These are phyloP conservation scores for Salvelinus sp. DNA, from an alignment of 2,113 vertebrate species.

Conservation along the genomic window DNA sequence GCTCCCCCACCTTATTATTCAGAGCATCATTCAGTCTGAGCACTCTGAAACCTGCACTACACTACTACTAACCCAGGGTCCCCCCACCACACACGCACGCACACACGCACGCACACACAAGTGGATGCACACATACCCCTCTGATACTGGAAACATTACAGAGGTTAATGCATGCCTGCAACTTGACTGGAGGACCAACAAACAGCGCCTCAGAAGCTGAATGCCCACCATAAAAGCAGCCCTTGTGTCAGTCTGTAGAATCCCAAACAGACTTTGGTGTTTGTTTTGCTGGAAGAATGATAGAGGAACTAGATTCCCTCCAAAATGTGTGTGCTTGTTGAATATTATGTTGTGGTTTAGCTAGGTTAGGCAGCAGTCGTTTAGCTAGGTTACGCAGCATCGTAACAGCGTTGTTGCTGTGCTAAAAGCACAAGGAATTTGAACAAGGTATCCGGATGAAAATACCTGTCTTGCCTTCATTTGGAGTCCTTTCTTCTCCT, in stretches of 20 bases:
- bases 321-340: not conserved
- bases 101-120: not conserved
- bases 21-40: conserved; percentile 79
- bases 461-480: not conserved
- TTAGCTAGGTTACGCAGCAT: too few relatives aligned
- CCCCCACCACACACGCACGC: conserved; percentile 9
- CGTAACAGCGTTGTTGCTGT: not conserved
- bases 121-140: not conserved
- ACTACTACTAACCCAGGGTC: conserved; percentile 56
- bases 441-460: too few relatives aligned
- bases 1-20: conserved; percentile 80
- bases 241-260: conserved; percentile 13
- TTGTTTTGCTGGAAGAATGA: not conserved
- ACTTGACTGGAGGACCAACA: conserved; percentile 38
- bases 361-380: too few relatives aligned
- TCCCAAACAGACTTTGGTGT: conserved; percentile 1
- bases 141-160: conserved; percentile 47
- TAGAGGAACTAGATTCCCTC: not conserved
- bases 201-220: conserved; percentile 24
- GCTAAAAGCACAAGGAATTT: too few relatives aligned
- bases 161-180: conserved; percentile 42
- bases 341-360: too few relatives aligned
- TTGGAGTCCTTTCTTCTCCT: not conserved
- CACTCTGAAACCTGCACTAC: conserved; percentile 73
- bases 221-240: conserved; percentile 11